Conservation (phyloP, 2,888 invertebrate genomes). For the Sesia apiformis region DNA sequence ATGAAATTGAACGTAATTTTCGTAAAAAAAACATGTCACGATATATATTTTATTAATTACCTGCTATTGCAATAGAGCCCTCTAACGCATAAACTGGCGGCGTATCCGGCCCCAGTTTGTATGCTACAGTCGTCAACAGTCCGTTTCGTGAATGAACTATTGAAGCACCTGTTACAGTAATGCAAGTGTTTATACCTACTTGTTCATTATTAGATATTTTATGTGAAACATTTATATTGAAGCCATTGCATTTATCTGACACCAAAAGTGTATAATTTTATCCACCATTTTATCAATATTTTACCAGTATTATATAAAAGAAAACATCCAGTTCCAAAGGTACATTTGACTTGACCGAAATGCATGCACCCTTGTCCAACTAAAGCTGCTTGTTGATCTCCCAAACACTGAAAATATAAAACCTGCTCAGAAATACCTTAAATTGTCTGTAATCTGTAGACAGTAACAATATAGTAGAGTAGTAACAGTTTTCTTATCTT, state of each 20-base stretch:
- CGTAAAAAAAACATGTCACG: too few species aligned
- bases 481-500: too few species aligned
- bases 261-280: background rate
- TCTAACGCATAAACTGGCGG: conserved; percentile 91
- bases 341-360: conserved; percentile 93
- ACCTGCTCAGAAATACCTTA: background rate
- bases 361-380: conserved; percentile 93
- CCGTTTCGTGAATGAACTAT: conserved; percentile 90
- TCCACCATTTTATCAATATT: background rate
- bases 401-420: conserved; percentile 79
- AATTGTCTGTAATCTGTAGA: background rate
- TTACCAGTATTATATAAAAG: conserved; percentile 93
- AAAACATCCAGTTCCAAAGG: conserved; percentile 97
- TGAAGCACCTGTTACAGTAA: conserved; percentile 71
- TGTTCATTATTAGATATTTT: too few species aligned
- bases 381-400: conserved; percentile 96
- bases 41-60: conserved; percentile 21
- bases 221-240: too few species aligned
- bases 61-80: conserved; percentile 92
- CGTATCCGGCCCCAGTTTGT: conserved; percentile 85
- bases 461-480: too few species aligned
- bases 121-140: conserved; percentile 92
- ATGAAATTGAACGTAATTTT: too few species aligned
- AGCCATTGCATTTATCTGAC: too few species aligned
- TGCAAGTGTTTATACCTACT: too few species aligned